Evolutionary conservation across 1,140 invertebrate genomes (phyloP), one percentile per base, ranked within the genome.

Genomic region (Campoletis sonorensis): DNA sequence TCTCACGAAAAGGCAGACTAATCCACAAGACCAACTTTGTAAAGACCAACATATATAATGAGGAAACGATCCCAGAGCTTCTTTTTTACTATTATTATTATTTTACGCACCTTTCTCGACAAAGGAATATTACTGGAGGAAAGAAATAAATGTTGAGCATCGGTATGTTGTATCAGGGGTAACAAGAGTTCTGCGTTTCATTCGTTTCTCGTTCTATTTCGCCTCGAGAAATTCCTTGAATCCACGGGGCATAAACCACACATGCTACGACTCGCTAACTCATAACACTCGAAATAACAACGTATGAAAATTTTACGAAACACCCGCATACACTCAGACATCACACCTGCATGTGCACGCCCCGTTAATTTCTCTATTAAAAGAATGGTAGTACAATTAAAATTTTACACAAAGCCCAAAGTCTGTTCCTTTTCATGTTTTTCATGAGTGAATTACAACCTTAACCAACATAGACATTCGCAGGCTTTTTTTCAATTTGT

Each of bases 271-370:
- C 40, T 23, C 21, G 33, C 37, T 51, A 33, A 15, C 71, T 33
- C 40, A 27, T 73, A 73, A 49, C 37, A 73, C 71, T 73, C 71
- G 71, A 73, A 73, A 73, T 73, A 73, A 73, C 71, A 51, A 71
- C 68, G 68, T 71, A 8, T 51, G 40, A 73, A 72, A n/a, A 21
- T 58, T 73, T 73, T 73, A 21, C 71, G 37, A 21, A 73, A 73
- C 71, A 23, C 54, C 54, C 5, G 13, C 40, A 10, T 8, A 73
- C 40, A 13, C 8, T 13, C 40, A 45, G 40, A n/a, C 16, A 7
- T 21, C 4, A 73, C 71, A 73, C 40, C 71, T 73, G 71, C 33
- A 40, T 15, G n/a, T n/a, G 33, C 68, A 37, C 68, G 33, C 5
- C 2, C 4, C 11, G 40, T 45, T 58, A 21, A 58, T 58, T 58